A percentile compares a stretch with the other conserved stretches of the same genome.
Conservation (phyloP, 2,113 vertebrate genomes). For the Scopus umbretta region DNA sequence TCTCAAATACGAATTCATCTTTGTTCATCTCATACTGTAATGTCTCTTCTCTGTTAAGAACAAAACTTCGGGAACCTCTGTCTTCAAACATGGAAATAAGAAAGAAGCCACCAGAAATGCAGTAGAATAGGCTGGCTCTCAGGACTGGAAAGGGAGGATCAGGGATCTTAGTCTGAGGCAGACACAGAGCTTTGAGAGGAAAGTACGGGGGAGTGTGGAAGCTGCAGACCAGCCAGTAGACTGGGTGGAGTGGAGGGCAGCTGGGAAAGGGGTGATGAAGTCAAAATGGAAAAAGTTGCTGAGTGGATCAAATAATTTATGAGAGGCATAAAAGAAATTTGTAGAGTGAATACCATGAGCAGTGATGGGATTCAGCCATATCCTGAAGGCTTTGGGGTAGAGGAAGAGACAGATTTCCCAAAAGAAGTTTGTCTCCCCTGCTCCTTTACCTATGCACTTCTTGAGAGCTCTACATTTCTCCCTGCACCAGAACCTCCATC, state of each 20-base stretch:
- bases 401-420: neutral
- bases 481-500: neutral
- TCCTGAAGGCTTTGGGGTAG: neutral
- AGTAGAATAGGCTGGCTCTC: neutral
- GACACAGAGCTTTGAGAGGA: neutral
- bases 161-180: neutral
- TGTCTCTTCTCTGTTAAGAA: neutral
- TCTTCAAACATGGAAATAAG: neutral
- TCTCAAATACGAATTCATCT: neutral
- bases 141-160: neutral
- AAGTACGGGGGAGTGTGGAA: neutral
- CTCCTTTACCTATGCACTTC: neutral
- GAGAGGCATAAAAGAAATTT: neutral
- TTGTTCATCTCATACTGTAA: neutral
- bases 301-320: conserved; percentile 42
- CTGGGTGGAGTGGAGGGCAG: neutral
- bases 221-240: neutral
- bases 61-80: neutral
- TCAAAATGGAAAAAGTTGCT: conserved; percentile 4
- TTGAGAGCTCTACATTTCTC: neutral
- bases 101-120: neutral
- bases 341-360: neutral
- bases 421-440: neutral
- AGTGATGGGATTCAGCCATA: neutral
- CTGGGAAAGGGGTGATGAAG: neutral